Base-by-base conservation (phyloP, 2,113 vertebrate species). In the Podilymbus podiceps region DNA sequence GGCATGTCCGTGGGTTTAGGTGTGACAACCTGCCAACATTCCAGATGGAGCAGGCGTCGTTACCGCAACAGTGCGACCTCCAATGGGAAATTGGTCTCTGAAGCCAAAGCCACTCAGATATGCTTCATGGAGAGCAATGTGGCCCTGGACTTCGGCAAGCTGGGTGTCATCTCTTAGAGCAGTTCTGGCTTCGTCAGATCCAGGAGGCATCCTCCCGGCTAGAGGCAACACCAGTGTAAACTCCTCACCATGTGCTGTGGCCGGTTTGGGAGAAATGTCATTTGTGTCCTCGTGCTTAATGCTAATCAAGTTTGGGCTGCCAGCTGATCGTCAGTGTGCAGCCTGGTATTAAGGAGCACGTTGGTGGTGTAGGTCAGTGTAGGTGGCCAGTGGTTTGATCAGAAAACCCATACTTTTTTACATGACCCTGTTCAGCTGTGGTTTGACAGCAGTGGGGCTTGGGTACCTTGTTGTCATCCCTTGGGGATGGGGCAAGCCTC, bases 241-340 rank as follows among this genome's bases (percentile, higher is more conserved):
- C 1, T 8, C 67, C 20, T 24, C 8, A 74, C 28, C 5, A 3
- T 2, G 2, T 79, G 42, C 71, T 79, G 42, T 40, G 52, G 8
- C 68, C 91, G 17, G 30, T 86, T 72, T 93, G 81, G 44, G 52
- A 63, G 80, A 52, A 91, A 30, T 38, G 33, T 22, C 33, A 47
- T 88, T 62, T 38, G 15, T 72, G 25, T 75, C 20, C 6, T 75
- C 0, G 1, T 16, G 13, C 27, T 62, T 73, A 20, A n/a, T 64
- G 6, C 21, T 72, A 49, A 55, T 5, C 2, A 11, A 31, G 27
- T 4, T 33, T 27, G 21, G 28, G 27, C 49, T 68, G 21, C 75
- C 27, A 30, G 33, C 4, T 84, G 72, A 24, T 76, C 0, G 0
- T 7, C 12, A 23, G 47, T 17, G 18, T 58, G 42, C 19, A 1